These are phyloP conservation scores for Odocoileus virginianus DNA, from an alignment of 2,113 vertebrate genomes.

Conservation along the genomic window DNA sequence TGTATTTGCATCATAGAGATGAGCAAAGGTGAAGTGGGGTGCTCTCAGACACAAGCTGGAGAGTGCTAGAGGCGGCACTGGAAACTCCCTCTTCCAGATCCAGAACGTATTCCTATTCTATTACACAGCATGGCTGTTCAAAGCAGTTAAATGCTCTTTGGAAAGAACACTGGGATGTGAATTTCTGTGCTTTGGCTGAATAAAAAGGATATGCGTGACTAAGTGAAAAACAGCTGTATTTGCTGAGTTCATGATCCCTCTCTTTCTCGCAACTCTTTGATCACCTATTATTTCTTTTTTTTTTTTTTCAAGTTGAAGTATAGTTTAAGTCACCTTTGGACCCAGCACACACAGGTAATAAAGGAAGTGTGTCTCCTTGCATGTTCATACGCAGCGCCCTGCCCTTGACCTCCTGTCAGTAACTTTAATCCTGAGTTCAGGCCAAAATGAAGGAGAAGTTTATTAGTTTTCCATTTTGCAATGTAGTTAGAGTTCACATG, in stretches of 20 bases:
- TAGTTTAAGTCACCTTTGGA: neutral
- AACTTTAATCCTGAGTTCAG: slow-evolving; percentile 2
- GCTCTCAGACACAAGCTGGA: neutral
- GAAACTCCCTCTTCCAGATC: neutral
- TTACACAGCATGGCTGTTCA: neutral
- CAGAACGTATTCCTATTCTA: neutral
- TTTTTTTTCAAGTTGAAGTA: neutral
- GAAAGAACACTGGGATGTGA: neutral
- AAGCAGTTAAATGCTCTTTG: neutral
- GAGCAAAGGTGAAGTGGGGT: neutral
- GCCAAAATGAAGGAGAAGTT: slow-evolving; percentile 13
- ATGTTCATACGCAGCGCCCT: neutral
- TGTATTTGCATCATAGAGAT: neutral
- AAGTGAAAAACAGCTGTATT: neutral
- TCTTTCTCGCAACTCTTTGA: neutral
- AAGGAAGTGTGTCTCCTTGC: neutral
- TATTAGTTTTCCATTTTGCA: slow-evolving; percentile 35
- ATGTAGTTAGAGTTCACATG: neutral
- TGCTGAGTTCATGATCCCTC: neutral
- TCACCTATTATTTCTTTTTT: neutral
- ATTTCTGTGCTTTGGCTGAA: neutral
- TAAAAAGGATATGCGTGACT: neutral
- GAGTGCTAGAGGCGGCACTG: neutral
- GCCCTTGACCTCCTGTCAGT: neutral
- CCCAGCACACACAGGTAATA: neutral